Evolutionary conservation across 2,888 invertebrate genomes (phyloP), one percentile per base, ranked within the genome.

Genomic region (Drosophila pseudotalamancana): DNA sequence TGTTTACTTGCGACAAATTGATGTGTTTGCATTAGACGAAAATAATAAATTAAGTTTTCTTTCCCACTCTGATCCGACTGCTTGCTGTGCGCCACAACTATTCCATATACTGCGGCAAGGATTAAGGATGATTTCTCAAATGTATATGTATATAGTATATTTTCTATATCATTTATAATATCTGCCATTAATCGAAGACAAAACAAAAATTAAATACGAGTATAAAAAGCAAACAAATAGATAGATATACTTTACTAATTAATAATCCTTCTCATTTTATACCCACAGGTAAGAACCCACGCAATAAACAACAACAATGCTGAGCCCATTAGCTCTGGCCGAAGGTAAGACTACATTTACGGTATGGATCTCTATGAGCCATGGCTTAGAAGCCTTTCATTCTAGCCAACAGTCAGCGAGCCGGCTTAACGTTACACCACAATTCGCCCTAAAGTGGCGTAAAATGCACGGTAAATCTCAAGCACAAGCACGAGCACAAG

Each of bases 1-100:
- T 82, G 81, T 82, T 82, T 82, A 74, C 83, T 79, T 82, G 86
- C 83, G 77, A 82, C 83, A 85, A 82, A 82, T 82, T 85, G 86
- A 82, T 82, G 81, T 82, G 81, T 82, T 82, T 85, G 80, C 86
- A 77, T 74, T 83, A 77, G 83, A 56, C 74, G 67, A 72, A 79
- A 77, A 82, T 83, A 82, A 82, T 82, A 79, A 82, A 82, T 85
- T 67, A 77, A 81, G 82, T 85, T 82, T 65, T 73, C 49, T 35
- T n/a, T 19, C 29, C 9, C 14, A 9, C 14, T 25, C 14, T 31
- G 34, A 4, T 4, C 34, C 16, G 12, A 0, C 14, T 23, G 11
- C 4, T 19, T 35, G 25, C 23, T 23, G 18, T n/a, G 6, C 21
- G 19, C 6, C 19, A 9, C 32, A 53, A 12, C 32, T 27, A 6